Evolutionary conservation across 2,888 invertebrate species (phyloP).

Genomic region (Aromia moschata): DNA sequence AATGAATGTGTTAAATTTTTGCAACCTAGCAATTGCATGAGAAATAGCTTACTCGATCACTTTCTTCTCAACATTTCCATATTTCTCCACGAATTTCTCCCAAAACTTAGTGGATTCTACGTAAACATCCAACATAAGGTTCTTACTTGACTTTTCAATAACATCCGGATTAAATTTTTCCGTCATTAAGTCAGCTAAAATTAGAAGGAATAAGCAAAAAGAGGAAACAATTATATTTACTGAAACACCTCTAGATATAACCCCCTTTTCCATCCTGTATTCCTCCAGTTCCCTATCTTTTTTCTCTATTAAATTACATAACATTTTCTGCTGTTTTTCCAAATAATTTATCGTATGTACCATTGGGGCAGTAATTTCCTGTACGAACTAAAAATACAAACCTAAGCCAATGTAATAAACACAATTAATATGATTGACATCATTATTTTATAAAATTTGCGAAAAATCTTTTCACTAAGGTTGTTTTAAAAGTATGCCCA

Average conservation of each 20-base stretch:
- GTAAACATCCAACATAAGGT: constrained; percentile 48
- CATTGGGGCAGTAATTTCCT: constrained; percentile 56
- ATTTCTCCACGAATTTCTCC: constrained; percentile 42
- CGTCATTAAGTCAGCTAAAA: constrained; percentile 55
- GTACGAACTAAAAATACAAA: constrained; percentile 41
- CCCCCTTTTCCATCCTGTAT: constrained; percentile 65
- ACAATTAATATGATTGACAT: no score
- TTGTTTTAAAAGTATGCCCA: no score
- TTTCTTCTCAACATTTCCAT: constrained; percentile 44
- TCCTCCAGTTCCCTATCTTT: constrained; percentile 69
- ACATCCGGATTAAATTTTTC: constrained; percentile 52
- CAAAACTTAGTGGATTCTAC: constrained; percentile 42
- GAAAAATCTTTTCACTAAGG: no score
- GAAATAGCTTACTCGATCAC: constrained; percentile 39
- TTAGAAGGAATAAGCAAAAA: constrained; percentile 20
- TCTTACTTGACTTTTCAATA: constrained; percentile 35
- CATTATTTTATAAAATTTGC: no score
- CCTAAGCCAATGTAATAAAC: not conserved
- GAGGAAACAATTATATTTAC: not conserved
- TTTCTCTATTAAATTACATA: constrained; percentile 62
- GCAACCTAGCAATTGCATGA: not conserved
- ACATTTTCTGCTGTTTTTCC: constrained; percentile 61
- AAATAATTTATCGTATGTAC: constrained; percentile 64
- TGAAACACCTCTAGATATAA: constrained; percentile 62
- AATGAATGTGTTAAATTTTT: not conserved